Conservation (phyloP, 1,140 invertebrate species). For the Drosophila parabipectinata region DNA sequence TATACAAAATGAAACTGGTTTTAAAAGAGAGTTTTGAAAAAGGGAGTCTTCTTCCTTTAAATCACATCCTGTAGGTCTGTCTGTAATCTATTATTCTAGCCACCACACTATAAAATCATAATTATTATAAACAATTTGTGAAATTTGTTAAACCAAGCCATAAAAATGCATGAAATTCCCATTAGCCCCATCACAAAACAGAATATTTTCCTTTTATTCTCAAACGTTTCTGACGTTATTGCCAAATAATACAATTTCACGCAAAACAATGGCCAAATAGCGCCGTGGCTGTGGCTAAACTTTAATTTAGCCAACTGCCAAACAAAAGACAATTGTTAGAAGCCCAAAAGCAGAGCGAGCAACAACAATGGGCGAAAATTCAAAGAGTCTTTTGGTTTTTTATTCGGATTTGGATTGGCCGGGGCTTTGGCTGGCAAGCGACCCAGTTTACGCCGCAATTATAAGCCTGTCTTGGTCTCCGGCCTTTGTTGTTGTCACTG, state of each 20-base stretch:
- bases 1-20: neutral
- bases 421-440: conserved; percentile 36
- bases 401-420: conserved; percentile 44
- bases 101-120: too few species aligned
- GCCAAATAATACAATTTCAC: conserved; percentile 62
- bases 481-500: conserved; percentile 44
- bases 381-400: conserved; percentile 36
- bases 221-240: conserved; percentile 46
- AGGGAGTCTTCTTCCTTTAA: neutral
- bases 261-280: conserved; percentile 61
- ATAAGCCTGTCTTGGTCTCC: conserved; percentile 62
- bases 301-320: conserved; percentile 61
- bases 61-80: neutral
- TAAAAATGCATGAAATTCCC: conserved; percentile 20
- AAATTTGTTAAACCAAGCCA: conserved; percentile 3
- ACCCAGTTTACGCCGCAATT: conserved; percentile 80
- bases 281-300: conserved; percentile 38
- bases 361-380: conserved; percentile 45
- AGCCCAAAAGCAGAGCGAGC: conserved; percentile 46
- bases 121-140: conserved; percentile 4
- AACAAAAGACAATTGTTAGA: conserved; percentile 63
- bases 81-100: neutral
- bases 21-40: neutral
- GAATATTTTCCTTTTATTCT: conserved; percentile 30
- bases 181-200: neutral